Evolutionary conservation across 2,113 vertebrate genomes (phyloP), one percentile per base, ranked within the genome.

Genomic region (Spilogale gracilis): DNA sequence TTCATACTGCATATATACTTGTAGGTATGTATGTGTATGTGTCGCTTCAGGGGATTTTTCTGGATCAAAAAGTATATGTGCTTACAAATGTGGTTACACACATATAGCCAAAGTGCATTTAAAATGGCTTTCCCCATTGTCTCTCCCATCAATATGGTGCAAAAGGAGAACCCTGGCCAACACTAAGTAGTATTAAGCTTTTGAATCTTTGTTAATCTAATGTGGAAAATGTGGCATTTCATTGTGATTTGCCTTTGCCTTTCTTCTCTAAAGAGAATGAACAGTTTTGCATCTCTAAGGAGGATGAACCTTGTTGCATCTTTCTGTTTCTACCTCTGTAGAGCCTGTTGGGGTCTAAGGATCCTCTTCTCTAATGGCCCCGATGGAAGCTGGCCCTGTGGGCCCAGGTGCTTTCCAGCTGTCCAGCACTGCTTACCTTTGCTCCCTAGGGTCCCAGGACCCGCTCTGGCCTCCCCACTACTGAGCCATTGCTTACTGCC

Each of bases 201-300:
- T 93, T 67, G 56, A 58, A 63, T 84, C 58, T 65, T 84, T 71
- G 11, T 95, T 97, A 32, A 78, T 85, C 43, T 65, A 23, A 94
- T 63, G 9, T 56, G 71, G 56, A 43, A 78, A 94, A 88, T 71
- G 32, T 81, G 58, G 11, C 58, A 67, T 86, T 95, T 91, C 86
- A 67, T 60, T 89, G 69, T 84, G 89, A 25, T 85, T 91, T 89
- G 16, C 6, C 52, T 69, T 74, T 91, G 30, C 74, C 74, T 80
- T 61, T 88, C 3, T 27, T 54, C 14, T 79, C 65, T 79, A 73
- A 43, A 84, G 13, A 85, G 30, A 5, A 58, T 63, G 56, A 80
- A 14, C 7, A 17, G 20, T 58, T 84, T 92, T 61, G 30, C 3
- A 14, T 67, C 76, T 92, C 5, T 48, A 82, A 82, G 45, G 48